These are phyloP conservation scores for Caenorhabditis virilis DNA, from an alignment of 2,888 invertebrate species.

Conservation along the genomic window DNA sequence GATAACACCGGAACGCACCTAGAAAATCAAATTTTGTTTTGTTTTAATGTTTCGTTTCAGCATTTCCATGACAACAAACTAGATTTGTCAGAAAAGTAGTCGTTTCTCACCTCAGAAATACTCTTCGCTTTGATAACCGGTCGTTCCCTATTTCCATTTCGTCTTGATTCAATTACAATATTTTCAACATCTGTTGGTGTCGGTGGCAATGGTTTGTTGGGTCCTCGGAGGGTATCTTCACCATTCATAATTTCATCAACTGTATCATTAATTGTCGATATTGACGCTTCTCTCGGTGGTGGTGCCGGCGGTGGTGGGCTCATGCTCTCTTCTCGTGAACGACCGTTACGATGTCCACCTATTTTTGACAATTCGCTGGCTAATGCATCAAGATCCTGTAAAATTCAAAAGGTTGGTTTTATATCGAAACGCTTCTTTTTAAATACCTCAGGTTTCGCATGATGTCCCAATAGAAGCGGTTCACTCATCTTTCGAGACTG, in stretches of 20 bases:
- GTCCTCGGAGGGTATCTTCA: conserved; percentile 70
- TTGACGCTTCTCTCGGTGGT: conserved; percentile 66
- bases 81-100: conserved; percentile 1
- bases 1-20: conserved; percentile 33
- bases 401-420: conserved; percentile 7
- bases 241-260: conserved; percentile 38
- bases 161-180: conserved; percentile 21
- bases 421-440: not conserved
- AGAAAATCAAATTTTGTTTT: conserved; percentile 1
- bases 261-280: conserved; percentile 39
- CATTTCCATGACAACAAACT: not conserved
- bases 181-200: conserved; percentile 82
- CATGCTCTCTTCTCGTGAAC: conserved; percentile 43
- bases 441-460: conserved; percentile 58
- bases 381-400: conserved; percentile 90
- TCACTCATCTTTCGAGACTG: conserved; percentile 64
- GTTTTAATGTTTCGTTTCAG: too few species aligned
- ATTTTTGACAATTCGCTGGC: conserved; percentile 94
- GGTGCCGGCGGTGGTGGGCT: conserved; percentile 68
- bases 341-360: conserved; percentile 70
- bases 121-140: conserved; percentile 56
- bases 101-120: conserved; percentile 62
- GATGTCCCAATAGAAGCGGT: conserved; percentile 59
- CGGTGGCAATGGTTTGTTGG: conserved; percentile 89
- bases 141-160: conserved; percentile 41